Conservation (phyloP, 2,113 vertebrate genomes). For the Galeopterus variegatus region DNA sequence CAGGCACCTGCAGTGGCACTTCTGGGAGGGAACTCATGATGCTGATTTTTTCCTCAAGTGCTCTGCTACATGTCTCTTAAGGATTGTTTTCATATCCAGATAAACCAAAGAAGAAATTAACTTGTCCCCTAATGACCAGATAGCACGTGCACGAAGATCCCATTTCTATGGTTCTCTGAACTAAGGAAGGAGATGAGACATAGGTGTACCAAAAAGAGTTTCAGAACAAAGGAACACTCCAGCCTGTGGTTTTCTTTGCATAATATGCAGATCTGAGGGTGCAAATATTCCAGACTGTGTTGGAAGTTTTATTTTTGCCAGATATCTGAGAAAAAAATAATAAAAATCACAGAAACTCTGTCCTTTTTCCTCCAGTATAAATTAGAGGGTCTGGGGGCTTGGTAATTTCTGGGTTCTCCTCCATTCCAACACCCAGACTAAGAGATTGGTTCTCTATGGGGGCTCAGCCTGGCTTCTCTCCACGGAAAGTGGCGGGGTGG, state of each 20-base stretch:
- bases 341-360: neutral
- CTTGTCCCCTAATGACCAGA: neutral
- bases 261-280: neutral
- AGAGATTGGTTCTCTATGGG: neutral
- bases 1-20: accelerated
- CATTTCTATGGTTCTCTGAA: neutral
- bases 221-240: neutral
- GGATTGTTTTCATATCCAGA: neutral
- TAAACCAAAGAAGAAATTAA: neutral
- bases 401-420: neutral
- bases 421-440: neutral
- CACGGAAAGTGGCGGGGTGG: accelerated
- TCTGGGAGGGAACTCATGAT: neutral
- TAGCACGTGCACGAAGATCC: neutral
- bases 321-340: neutral
- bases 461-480: neutral
- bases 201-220: too few relatives aligned
- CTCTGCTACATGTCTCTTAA: accelerated
- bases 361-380: neutral
- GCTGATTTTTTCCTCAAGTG: too few relatives aligned
- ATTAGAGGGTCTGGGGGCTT: neutral
- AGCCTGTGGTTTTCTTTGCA: too few relatives aligned
- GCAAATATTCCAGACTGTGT: neutral
- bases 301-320: neutral
- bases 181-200: neutral